Conservation (phyloP, 2,888 invertebrate genomes). For the Drosophila eohydei region DNA sequence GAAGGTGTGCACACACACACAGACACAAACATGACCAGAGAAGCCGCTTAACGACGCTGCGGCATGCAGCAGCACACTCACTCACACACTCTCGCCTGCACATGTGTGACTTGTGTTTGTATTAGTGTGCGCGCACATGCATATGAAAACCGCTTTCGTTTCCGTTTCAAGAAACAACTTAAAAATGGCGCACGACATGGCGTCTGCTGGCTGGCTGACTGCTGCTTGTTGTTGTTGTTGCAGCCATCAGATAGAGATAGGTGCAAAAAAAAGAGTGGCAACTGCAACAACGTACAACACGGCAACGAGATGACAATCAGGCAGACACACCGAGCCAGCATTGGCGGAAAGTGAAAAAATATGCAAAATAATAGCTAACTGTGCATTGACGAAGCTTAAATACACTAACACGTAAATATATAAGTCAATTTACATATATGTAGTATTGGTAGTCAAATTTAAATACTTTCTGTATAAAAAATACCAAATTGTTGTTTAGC, state of each 20-base stretch:
- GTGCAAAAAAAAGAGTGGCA: slow-evolving; percentile 68
- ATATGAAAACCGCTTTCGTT: slow-evolving; percentile 81
- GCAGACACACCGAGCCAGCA: slow-evolving; percentile 45
- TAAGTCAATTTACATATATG: no score
- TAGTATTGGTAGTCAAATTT: neutral
- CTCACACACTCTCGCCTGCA: slow-evolving; percentile 1
- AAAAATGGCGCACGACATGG: slow-evolving; percentile 74
- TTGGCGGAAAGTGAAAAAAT: slow-evolving; percentile 41
- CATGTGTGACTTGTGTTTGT: slow-evolving; percentile 12
- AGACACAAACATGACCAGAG: slow-evolving; percentile 28
- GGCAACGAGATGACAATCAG: slow-evolving; percentile 71
- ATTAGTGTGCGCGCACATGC: slow-evolving; percentile 66
- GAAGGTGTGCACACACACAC: slow-evolving; percentile 33
- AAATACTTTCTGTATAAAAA: neutral
- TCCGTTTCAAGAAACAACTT: slow-evolving; percentile 77
- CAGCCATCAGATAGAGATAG: slow-evolving; percentile 71
- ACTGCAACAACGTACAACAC: slow-evolving; percentile 51
- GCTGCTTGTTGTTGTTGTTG: slow-evolving; percentile 24
- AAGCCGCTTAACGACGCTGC: slow-evolving; percentile 49
- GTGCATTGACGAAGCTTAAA: neutral
- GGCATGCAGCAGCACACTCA: slow-evolving; percentile 42
- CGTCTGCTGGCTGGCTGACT: slow-evolving; percentile 46
- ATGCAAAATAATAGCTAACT: slow-evolving; percentile 6
- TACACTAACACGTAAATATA: neutral
- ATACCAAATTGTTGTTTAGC: neutral